Conservation (phyloP, 1,140 invertebrate species). For the Coenobita brevimanus region DNA sequence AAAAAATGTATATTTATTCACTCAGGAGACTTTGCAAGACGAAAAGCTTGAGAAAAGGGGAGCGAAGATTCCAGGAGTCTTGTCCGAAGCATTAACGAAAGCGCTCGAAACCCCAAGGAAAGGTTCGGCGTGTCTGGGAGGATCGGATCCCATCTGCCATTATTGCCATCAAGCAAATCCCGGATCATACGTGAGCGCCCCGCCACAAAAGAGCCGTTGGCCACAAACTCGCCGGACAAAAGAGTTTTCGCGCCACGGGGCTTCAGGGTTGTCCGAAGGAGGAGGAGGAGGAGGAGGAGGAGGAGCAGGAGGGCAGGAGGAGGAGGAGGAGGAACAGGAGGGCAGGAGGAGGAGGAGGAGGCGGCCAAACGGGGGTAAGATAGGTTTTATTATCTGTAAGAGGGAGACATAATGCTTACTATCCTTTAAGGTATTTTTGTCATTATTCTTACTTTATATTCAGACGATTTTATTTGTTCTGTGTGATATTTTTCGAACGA, state of each 20-base stretch:
- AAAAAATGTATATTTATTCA: too few species aligned
- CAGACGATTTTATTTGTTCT: too few species aligned
- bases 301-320: not conserved
- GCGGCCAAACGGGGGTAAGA: too few species aligned
- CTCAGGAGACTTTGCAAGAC: too few species aligned
- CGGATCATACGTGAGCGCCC: slow-evolving; percentile 59
- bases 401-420: too few species aligned
- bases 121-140: slow-evolving; percentile 18
- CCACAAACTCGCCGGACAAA: slow-evolving; percentile 62
- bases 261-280: slow-evolving; percentile 20
- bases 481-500: too few species aligned
- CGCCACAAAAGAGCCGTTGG: slow-evolving; percentile 54
- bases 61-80: too few species aligned
- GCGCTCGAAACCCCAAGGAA: slow-evolving; percentile 13
- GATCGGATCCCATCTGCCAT: slow-evolving; percentile 63
- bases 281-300: not conserved
- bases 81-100: slow-evolving; percentile 49
- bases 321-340: not conserved
- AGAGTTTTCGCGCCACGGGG: slow-evolving; percentile 40
- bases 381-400: too few species aligned
- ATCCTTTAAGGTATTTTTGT: too few species aligned
- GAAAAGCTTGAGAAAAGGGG: too few species aligned
- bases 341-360: not conserved
- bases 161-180: slow-evolving; percentile 66
- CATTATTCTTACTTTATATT: too few species aligned